Conservation (phyloP, 2,888 invertebrate species). For the Drosophila affinis region DNA sequence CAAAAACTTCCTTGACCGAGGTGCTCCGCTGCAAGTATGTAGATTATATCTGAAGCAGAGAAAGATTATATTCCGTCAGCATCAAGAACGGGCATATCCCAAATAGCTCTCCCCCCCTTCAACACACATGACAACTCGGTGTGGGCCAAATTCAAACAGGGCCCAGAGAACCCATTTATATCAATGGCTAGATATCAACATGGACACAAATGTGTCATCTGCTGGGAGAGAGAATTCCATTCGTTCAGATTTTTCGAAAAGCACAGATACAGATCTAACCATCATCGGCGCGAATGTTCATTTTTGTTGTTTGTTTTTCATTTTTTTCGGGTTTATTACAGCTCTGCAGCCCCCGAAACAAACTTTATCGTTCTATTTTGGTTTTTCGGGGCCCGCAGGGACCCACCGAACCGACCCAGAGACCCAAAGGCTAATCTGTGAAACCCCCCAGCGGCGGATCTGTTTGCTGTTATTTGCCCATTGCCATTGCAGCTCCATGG, state of each 20-base stretch:
- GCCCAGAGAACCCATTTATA: not conserved
- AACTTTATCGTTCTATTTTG: constrained; percentile 1
- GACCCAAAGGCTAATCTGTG: constrained; percentile 1
- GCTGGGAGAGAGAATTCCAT: not conserved
- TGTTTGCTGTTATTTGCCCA: not conserved
- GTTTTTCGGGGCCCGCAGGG: not conserved
- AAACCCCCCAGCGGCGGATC: constrained; percentile 1
- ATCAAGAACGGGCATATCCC: not conserved
- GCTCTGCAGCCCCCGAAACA: not conserved
- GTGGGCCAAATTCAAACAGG: not conserved
- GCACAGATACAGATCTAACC: not conserved
- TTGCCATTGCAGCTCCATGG: not conserved
- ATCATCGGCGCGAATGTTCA: not conserved
- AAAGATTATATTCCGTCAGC: too few species aligned
- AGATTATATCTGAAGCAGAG: too few species aligned
- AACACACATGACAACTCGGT: not conserved
- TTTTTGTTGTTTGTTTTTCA: not conserved
- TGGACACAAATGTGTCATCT: not conserved
- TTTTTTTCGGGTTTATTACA: not conserved
- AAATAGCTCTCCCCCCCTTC: not conserved
- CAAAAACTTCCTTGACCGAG: not conserved
- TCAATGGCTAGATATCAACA: not conserved
- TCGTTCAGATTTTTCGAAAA: too few species aligned
- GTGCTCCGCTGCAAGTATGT: not conserved
- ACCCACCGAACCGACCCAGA: not conserved